Conservation (phyloP, 92 coral and sea anemone species). For the Parazoanthus atlanticus region DNA sequence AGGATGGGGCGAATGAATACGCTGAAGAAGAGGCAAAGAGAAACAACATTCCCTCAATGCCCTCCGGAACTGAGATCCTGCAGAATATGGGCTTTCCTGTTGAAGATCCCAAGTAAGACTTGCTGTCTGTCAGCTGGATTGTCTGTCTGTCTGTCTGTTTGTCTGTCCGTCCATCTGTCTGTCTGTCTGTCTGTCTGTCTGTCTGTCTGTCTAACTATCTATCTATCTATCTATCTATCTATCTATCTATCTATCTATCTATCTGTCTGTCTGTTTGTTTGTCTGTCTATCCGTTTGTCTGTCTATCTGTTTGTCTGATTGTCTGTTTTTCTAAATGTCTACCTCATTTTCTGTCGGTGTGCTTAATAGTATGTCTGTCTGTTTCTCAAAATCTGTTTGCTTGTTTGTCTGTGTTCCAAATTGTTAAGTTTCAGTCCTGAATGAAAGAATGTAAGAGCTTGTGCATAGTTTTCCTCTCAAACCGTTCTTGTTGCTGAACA, state of each 20-base stretch:
- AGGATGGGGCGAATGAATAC: constrained; percentile 84
- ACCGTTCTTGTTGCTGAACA: too few relatives aligned
- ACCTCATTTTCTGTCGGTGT: neutral
- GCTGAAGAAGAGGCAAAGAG: constrained; percentile 74
- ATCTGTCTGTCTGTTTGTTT: too few relatives aligned
- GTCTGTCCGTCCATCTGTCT: neutral
- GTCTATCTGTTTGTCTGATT: neutral
- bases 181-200: neutral
- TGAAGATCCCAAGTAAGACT: constrained; percentile 57
- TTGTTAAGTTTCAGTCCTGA: neutral
- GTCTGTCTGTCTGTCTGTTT: neutral
- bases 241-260: too few relatives aligned
- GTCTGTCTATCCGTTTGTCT: neutral
- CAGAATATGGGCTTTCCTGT: constrained; percentile 87
- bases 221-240: too few relatives aligned
- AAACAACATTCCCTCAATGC: constrained; percentile 79
- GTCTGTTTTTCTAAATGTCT: neutral
- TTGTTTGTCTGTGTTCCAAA: too few relatives aligned
- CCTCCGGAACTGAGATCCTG: constrained; percentile 72
- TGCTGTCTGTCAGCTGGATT: neutral
- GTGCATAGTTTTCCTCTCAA: neutral
- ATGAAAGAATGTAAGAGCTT: too few relatives aligned
- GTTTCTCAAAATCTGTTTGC: too few relatives aligned
- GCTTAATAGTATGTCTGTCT: too few relatives aligned
- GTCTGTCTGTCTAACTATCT: too few relatives aligned